A percentile compares a stretch with the other conserved stretches of the same genome.
Conservation (phyloP, 1,140 invertebrate genomes). For the Arion vulgaris region DNA sequence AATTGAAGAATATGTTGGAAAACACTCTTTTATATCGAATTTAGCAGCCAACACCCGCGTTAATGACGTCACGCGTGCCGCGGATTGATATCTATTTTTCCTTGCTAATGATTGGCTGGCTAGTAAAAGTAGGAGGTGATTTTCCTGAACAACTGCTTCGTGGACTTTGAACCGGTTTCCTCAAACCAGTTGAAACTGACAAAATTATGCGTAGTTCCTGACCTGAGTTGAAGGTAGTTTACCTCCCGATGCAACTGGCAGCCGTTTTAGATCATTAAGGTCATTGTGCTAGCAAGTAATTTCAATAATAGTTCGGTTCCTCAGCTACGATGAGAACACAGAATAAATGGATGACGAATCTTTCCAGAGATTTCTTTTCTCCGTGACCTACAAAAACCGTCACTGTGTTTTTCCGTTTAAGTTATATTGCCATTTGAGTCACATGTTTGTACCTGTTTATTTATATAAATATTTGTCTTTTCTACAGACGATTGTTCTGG, state of each 20-base stretch:
- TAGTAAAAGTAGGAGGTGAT: not conserved
- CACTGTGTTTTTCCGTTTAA: too few relatives aligned
- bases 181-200: not conserved
- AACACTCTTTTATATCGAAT: not conserved
- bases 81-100: not conserved
- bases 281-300: too few relatives aligned
- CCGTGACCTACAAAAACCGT: too few relatives aligned
- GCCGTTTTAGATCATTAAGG: too few relatives aligned
- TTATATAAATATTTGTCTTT: too few relatives aligned
- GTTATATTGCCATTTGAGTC: too few relatives aligned
- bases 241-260: too few relatives aligned
- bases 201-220: not conserved
- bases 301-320: too few relatives aligned
- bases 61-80: not conserved
- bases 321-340: too few relatives aligned
- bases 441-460: too few relatives aligned
- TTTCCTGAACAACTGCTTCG: not conserved
- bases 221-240: not conserved
- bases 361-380: not conserved
- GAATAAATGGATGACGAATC: not conserved
- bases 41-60: not conserved
- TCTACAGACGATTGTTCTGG: too few relatives aligned
- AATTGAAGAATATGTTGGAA: not conserved
- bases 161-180: constrained; percentile 16
- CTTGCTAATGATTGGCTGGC: not conserved